These are phyloP conservation scores for Liodrosophila aerea DNA, from an alignment of 2,888 invertebrate species.

Conservation along the genomic window DNA sequence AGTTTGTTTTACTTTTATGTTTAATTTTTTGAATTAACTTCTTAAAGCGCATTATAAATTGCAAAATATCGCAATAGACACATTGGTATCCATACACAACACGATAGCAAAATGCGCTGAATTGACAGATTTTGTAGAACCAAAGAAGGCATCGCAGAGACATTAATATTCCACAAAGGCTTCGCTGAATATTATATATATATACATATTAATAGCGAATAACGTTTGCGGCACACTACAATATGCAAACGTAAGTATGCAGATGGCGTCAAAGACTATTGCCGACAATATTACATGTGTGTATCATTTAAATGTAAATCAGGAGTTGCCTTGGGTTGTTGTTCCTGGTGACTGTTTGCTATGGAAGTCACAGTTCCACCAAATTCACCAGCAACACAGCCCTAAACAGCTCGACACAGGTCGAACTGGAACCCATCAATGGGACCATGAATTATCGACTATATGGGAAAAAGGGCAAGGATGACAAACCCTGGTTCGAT, in stretches of 20 bases:
- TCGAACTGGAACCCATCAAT: constrained; percentile 84
- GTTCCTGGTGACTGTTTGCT: constrained; percentile 12
- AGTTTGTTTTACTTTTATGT: constrained; percentile 22
- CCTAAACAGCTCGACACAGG: constrained; percentile 30
- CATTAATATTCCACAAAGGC: constrained; percentile 64
- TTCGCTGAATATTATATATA: constrained; percentile 38
- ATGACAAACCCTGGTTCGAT: constrained; percentile 85
- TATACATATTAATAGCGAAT: constrained; percentile 28
- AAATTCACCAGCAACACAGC: constrained; percentile 27
- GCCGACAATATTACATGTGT: constrained; percentile 1
- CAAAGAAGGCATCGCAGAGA: constrained; percentile 50
- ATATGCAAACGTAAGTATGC: constrained; percentile 59
- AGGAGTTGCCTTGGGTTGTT: constrained; percentile 27
- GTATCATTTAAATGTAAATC: not conserved
- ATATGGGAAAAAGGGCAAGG: constrained; percentile 84
- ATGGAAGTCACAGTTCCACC: constrained; percentile 1
- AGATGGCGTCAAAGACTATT: constrained; percentile 12
- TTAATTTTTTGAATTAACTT: constrained; percentile 47
- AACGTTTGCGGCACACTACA: constrained; percentile 19
- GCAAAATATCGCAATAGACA: not conserved
- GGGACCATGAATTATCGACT: constrained; percentile 85
- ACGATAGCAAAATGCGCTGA: constrained; percentile 46
- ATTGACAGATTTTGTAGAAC: constrained; percentile 15
- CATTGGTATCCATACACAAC: constrained; percentile 6
- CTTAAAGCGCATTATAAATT: not conserved